Conservation (phyloP, 2,113 vertebrate genomes). For the Sylvietta virens region DNA sequence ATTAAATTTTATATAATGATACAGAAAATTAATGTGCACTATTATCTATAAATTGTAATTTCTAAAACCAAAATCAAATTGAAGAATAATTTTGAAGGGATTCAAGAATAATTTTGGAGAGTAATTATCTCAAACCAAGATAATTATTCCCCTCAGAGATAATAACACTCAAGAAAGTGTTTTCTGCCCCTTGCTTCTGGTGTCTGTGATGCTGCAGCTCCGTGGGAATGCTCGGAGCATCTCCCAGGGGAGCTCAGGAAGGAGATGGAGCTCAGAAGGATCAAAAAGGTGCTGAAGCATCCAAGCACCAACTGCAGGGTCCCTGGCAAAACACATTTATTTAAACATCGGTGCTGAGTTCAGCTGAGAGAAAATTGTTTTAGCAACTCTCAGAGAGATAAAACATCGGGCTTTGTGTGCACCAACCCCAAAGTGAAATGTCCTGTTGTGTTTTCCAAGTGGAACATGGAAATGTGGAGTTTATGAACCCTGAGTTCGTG, state of each 20-base stretch:
- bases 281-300: background rate
- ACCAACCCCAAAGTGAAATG: background rate
- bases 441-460: background rate
- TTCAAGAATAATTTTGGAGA: background rate
- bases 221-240: rapidly evolving
- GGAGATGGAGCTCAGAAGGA: background rate
- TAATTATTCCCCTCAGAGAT: background rate
- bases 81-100: background rate
- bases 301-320: background rate
- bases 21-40: background rate
- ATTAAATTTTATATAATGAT: background rate
- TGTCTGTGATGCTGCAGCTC: background rate
- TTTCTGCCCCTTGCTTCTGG: background rate
- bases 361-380: background rate
- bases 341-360: background rate
- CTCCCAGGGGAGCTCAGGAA: background rate
- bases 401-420: background rate
- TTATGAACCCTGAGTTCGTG: background rate
- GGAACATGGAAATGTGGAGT: background rate
- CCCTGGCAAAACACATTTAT: background rate
- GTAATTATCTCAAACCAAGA: background rate
- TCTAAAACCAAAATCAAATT: background rate
- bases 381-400: background rate
- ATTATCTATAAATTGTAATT: background rate
- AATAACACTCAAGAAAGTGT: rapidly evolving